Evolutionary conservation across 1,140 invertebrate genomes (phyloP).

Genomic region (Drosophila simulans): DNA sequence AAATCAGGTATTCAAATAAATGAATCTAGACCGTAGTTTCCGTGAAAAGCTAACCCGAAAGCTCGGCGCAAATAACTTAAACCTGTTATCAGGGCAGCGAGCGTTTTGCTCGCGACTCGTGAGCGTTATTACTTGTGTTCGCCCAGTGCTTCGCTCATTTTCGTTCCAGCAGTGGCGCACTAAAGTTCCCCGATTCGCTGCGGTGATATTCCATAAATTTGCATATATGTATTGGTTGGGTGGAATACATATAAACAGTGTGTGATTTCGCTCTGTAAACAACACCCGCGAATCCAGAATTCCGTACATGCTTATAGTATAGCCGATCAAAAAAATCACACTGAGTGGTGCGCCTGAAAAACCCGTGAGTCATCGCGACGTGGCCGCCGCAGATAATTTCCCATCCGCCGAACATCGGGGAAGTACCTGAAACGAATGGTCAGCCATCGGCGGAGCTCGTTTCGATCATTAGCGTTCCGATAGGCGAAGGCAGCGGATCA

Average conservation of each 20-base stretch:
- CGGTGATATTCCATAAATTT: background rate
- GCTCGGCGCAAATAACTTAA: constrained; percentile 57
- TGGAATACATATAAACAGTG: constrained; percentile 11
- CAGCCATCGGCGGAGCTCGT: constrained; percentile 24
- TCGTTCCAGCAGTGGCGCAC: constrained; percentile 33
- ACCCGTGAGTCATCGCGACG: constrained; percentile 73
- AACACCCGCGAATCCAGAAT: constrained; percentile 34
- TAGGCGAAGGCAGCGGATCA: constrained; percentile 32
- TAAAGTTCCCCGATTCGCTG: constrained; percentile 34
- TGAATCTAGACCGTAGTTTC: constrained; percentile 13
- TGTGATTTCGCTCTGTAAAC: constrained; percentile 58
- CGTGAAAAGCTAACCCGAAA: constrained; percentile 38
- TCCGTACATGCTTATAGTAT: constrained; percentile 10
- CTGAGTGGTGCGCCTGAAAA: constrained; percentile 50
- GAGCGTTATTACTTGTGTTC: constrained; percentile 37
- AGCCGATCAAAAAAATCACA: constrained; percentile 60
- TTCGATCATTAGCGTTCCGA: constrained; percentile 53
- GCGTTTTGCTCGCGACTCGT: constrained; percentile 3
- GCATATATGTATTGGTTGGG: background rate
- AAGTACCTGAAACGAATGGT: constrained; percentile 64
- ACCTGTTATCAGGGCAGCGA: constrained; percentile 67
- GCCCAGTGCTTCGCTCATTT: constrained; percentile 26
- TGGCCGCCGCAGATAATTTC: constrained; percentile 51
- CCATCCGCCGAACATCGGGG: constrained; percentile 53
- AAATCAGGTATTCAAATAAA: constrained; percentile 26